A percentile compares a stretch with the other conserved stretches of the same genome.
These are phyloP conservation scores for Lerema accius DNA, from an alignment of 1,140 invertebrate genomes.

Conservation along the genomic window DNA sequence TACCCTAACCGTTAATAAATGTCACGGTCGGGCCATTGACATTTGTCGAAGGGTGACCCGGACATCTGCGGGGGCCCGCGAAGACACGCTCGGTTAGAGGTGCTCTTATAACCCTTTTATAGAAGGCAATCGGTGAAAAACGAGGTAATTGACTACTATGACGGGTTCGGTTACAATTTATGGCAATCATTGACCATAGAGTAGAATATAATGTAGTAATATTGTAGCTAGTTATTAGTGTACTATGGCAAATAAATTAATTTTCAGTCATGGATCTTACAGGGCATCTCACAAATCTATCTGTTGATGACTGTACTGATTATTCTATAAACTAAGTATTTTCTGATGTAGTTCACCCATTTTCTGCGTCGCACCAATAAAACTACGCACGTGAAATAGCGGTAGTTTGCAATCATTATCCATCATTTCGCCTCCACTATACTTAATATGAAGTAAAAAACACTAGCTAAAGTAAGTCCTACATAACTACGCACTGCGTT, in stretches of 20 bases:
- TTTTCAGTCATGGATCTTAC: too few relatives aligned
- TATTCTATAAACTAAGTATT: too few relatives aligned
- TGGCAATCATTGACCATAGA: constrained; percentile 1
- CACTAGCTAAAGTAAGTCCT: constrained; percentile 11
- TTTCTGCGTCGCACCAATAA: neutral
- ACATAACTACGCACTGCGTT: constrained; percentile 24
- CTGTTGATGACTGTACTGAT: too few relatives aligned
- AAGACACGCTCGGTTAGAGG: constrained; percentile 18
- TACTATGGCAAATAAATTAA: too few relatives aligned
- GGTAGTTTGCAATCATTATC: constrained; percentile 17
- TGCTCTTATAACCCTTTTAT: constrained; percentile 31
- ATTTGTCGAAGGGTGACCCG: constrained; percentile 20
- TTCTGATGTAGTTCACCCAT: too few relatives aligned
- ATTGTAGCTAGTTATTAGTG: too few relatives aligned
- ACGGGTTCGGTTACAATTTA: constrained; percentile 14
- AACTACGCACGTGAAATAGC: constrained; percentile 7
- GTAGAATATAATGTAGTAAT: too few relatives aligned
- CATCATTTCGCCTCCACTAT: constrained; percentile 21
- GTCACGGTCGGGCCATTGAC: constrained; percentile 32
- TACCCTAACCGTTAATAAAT: constrained; percentile 29
- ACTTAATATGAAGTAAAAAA: constrained; percentile 27
- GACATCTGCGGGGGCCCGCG: constrained; percentile 26
- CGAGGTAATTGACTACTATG: constrained; percentile 29
- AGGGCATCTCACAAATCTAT: too few relatives aligned
- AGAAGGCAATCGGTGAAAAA: constrained; percentile 28